Conservation (phyloP, 2,888 invertebrate species). For the Troides aeacus region DNA sequence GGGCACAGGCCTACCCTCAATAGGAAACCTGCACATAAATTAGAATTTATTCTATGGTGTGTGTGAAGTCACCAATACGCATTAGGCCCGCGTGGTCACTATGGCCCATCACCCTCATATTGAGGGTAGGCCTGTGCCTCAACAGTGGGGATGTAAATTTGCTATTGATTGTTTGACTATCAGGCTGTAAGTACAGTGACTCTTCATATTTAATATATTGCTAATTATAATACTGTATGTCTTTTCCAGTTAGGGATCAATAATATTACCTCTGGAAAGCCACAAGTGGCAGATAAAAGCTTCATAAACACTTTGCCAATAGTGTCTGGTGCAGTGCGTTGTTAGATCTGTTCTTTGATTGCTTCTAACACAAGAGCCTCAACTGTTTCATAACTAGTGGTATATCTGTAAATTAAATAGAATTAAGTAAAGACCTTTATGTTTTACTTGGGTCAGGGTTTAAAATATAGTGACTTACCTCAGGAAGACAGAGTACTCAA, state of each 20-base stretch:
- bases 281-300: conserved; percentile 90
- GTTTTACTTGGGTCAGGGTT: neutral
- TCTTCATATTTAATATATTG: too few species aligned
- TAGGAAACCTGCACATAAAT: too few species aligned
- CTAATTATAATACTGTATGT: too few species aligned
- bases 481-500: conserved; percentile 72
- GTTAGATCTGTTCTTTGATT: conserved; percentile 91
- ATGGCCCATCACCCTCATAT: too few species aligned
- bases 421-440: neutral
- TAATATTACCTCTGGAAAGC: conserved; percentile 85
- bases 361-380: conserved; percentile 92
- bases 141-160: too few species aligned
- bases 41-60: too few species aligned
- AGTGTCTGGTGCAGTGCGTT: conserved; percentile 91
- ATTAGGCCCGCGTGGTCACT: too few species aligned
- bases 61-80: too few species aligned
- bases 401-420: conserved; percentile 51
- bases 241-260: neutral
- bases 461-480: conserved; percentile 47
- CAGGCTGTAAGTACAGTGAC: too few species aligned
- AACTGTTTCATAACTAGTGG: conserved; percentile 81
- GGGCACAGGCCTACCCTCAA: too few species aligned
- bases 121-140: too few species aligned
- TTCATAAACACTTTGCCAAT: conserved; percentile 94
- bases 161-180: too few species aligned